These are phyloP conservation scores for Neolamprologus cancellatus DNA, from an alignment of 2,113 vertebrate species.

Conservation along the genomic window DNA sequence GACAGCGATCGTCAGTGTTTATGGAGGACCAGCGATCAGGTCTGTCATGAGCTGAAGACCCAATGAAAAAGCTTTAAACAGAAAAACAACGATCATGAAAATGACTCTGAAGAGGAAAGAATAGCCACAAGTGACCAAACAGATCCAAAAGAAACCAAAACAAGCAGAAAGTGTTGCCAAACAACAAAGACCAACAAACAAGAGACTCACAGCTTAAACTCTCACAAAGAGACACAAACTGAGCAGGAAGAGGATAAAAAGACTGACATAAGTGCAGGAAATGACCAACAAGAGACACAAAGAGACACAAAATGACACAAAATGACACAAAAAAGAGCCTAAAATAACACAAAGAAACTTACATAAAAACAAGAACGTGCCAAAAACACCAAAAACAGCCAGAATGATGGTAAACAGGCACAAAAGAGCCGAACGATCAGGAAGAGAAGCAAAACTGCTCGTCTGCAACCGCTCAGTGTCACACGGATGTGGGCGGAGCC, in stretches of 20 bases:
- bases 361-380: rapidly evolving
- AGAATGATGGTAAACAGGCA: no score
- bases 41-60: neutral
- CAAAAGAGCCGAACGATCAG: no score
- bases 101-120: rapidly evolving
- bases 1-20: rapidly evolving
- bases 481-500: neutral
- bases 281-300: neutral
- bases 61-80: neutral
- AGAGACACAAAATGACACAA: neutral
- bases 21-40: neutral
- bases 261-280: neutral
- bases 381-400: neutral
- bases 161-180: neutral
- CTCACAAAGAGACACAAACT: neutral
- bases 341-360: neutral
- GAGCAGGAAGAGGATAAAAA: neutral
- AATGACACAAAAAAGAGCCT: no score
- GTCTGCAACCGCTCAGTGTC: neutral
- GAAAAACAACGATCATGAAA: neutral
- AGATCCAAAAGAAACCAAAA: neutral
- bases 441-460: neutral
- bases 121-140: neutral
- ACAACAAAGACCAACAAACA: neutral
- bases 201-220: neutral